phyloP scores from a whole-genome alignment of 2,113 vertebrate genomes.

The Poeciliopsis prolifica region DNA sequence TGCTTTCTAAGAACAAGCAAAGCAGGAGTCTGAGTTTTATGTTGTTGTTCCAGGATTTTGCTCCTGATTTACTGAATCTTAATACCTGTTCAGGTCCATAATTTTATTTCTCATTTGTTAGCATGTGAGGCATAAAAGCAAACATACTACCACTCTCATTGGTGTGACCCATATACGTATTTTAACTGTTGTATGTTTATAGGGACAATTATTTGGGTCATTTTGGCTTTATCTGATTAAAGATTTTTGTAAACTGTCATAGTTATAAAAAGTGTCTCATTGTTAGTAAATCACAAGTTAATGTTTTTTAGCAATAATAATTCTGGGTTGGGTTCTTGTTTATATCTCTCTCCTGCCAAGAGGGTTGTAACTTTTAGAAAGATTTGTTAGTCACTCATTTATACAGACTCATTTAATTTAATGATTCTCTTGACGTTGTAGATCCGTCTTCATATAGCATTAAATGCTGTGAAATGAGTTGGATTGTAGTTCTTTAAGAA shows the following conservation, averaged over 20 bases:
- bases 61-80: background rate
- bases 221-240: background rate
- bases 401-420: background rate
- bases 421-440: background rate
- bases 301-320: too few relatives aligned
- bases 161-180: background rate
- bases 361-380: background rate
- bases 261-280: too few relatives aligned
- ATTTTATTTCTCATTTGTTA: background rate
- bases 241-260: too few relatives aligned
- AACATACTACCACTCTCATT: background rate
- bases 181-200: background rate
- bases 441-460: background rate
- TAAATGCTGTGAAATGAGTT: background rate
- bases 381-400: too few relatives aligned
- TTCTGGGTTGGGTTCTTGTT: too few relatives aligned
- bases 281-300: too few relatives aligned
- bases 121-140: background rate
- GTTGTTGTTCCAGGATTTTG: slow-evolving; percentile 3
- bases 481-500: background rate
- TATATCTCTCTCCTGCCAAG: background rate
- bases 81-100: background rate
- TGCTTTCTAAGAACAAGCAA: slow-evolving; percentile 38
- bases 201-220: background rate
- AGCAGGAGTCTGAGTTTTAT: background rate